phyloP scores from a whole-genome alignment of 2,888 invertebrate genomes.

The Drepanosiphum platanoidis region DNA sequence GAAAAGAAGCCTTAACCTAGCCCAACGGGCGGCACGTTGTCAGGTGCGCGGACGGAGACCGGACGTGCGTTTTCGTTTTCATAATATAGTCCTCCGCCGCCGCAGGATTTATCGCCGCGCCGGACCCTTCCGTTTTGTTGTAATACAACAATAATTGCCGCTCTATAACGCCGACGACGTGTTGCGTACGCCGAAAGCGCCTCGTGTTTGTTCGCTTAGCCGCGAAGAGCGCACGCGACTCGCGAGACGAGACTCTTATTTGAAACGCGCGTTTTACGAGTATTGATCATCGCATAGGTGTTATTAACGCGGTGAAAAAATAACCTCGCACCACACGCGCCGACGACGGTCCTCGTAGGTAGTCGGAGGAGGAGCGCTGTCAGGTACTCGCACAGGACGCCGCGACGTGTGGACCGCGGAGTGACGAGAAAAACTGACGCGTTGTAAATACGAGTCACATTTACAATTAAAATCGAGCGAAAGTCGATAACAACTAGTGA shows the following conservation, averaged over 20 bases:
- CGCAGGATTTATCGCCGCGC: neutral
- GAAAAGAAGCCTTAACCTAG: slow-evolving; percentile 48
- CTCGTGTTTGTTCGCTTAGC: no score
- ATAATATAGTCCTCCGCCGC: neutral
- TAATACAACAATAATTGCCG: neutral
- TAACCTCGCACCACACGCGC: slow-evolving; percentile 6
- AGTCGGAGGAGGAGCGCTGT: neutral
- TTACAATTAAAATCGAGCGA: no score
- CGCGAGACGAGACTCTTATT: no score
- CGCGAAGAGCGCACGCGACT: no score
- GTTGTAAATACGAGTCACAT: no score
- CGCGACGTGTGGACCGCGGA: no score
- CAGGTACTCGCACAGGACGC: no score
- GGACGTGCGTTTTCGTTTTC: slow-evolving; percentile 25
- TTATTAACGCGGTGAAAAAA: slow-evolving; percentile 23
- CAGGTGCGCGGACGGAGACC: neutral
- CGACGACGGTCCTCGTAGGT: neutral
- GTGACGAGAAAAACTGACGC: no score
- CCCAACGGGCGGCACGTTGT: slow-evolving; percentile 49
- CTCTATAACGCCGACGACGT: neutral
- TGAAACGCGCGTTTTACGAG: neutral
- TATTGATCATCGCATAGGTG: neutral
- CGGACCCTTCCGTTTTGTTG: neutral
- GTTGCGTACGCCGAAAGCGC: no score
- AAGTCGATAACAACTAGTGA: no score